Evolutionary conservation across 1,140 invertebrate species (phyloP).

Genomic region (Psix sp.): DNA sequence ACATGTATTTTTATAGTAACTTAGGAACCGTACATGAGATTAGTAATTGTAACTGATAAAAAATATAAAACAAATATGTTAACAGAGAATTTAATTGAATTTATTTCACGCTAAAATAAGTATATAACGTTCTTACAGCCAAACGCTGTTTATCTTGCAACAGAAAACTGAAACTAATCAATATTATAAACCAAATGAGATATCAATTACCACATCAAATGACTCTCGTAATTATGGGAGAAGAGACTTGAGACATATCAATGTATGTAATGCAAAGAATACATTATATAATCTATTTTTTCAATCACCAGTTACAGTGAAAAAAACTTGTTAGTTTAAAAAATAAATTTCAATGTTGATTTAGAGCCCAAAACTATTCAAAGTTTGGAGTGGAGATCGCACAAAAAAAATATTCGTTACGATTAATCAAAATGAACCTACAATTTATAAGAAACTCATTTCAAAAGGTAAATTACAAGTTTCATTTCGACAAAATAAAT

Average conservation of each 20-base stretch:
- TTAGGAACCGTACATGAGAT: too few species aligned
- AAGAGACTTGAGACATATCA: too few species aligned
- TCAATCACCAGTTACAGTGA: too few species aligned
- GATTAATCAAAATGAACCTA: constrained; percentile 5
- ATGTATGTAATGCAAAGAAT: too few species aligned
- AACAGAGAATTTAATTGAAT: too few species aligned
- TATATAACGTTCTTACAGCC: not conserved
- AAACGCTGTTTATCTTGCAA: not conserved
- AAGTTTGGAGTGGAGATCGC: constrained; percentile 22
- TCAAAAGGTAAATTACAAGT: constrained; percentile 14
- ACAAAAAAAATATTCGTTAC: constrained; percentile 18
- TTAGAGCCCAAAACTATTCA: constrained; percentile 7
- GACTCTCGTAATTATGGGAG: not conserved
- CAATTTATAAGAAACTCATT: constrained; percentile 13
- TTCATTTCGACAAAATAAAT: constrained; percentile 2
- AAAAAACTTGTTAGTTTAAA: too few species aligned
- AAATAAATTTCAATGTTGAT: not conserved
- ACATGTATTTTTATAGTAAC: too few species aligned
- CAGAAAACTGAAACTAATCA: not conserved
- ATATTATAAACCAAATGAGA: not conserved
- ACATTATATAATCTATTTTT: too few species aligned
- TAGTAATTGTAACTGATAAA: too few species aligned
- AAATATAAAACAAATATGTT: too few species aligned
- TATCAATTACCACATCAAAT: not conserved
- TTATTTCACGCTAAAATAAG: too few species aligned